A percentile compares a stretch with the other conserved stretches of the same genome.
phyloP scores from a whole-genome alignment of 2,113 vertebrate species.

The Melanerpes aurifrons region DNA sequence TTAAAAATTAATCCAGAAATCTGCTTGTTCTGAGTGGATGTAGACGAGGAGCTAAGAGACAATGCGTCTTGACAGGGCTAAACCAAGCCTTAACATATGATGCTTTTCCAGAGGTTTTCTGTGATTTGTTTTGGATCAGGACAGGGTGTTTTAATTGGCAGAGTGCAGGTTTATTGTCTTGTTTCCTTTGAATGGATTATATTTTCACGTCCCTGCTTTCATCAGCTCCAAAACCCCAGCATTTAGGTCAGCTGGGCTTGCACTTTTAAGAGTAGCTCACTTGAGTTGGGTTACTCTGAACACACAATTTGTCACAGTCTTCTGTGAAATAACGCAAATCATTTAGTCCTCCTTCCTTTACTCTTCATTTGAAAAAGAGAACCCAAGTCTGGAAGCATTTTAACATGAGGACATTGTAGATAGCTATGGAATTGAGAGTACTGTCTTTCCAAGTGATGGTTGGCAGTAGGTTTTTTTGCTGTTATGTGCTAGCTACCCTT shows the following conservation, averaged over 20 bases:
- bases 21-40: background rate
- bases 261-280: background rate
- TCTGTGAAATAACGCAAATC: background rate
- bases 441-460: background rate
- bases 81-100: background rate
- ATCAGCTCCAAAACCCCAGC: background rate
- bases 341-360: background rate
- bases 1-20: background rate
- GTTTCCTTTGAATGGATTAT: background rate
- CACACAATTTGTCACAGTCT: background rate
- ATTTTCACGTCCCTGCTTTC: conserved; percentile 13
- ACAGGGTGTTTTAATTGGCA: conserved; percentile 12
- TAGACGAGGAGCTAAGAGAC: background rate
- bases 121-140: background rate
- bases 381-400: background rate
- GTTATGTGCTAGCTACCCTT: background rate
- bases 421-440: background rate
- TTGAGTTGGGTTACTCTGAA: conserved; percentile 22
- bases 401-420: background rate
- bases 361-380: background rate
- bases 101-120: background rate
- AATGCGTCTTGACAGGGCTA: background rate
- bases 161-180: conserved; percentile 17
- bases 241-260: conserved; percentile 34
- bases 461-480: background rate